These are phyloP conservation scores for Argynnis bischoffii DNA, from an alignment of 2,888 invertebrate genomes.

Conservation along the genomic window DNA sequence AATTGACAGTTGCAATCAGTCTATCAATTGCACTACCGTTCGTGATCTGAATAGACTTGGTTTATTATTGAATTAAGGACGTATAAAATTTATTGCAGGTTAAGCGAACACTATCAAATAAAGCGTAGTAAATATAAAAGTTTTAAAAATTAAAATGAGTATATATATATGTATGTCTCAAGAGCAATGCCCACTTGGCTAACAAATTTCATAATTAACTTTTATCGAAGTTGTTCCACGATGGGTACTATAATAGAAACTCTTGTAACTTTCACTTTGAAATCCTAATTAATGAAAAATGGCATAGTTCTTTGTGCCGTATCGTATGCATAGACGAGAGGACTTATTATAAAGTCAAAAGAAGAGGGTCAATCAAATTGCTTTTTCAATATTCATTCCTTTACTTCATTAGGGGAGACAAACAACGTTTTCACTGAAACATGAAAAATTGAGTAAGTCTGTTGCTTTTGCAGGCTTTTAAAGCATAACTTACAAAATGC, in stretches of 20 bases:
- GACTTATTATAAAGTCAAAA: constrained; percentile 23
- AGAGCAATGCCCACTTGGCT: no score
- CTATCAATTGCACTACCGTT: constrained; percentile 12
- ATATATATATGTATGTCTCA: no score
- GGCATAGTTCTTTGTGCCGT: constrained; percentile 21
- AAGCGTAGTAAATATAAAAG: no score
- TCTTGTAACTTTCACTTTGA: constrained; percentile 9
- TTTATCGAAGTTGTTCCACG: no score
- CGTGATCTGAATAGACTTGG: constrained; percentile 13
- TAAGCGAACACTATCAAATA: no score
- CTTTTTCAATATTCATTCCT: constrained; percentile 24
- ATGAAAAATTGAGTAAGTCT: constrained; percentile 7
- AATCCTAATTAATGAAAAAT: constrained; percentile 19
- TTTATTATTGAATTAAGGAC: constrained; percentile 11
- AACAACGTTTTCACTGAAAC: constrained; percentile 11
- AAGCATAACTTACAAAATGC: not conserved
- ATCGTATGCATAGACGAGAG: constrained; percentile 21
- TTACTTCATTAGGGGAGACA: constrained; percentile 14
- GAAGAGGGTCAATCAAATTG: constrained; percentile 25
- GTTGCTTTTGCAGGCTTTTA: no score
- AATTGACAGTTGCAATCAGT: constrained; percentile 22
- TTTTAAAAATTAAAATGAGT: no score
- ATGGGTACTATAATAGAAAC: not conserved
- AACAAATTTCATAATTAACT: no score
- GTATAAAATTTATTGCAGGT: not conserved